Evolutionary conservation across 2,888 invertebrate species (phyloP), one percentile per base, ranked within the genome.

Genomic region (Nymphalis urticae): DNA sequence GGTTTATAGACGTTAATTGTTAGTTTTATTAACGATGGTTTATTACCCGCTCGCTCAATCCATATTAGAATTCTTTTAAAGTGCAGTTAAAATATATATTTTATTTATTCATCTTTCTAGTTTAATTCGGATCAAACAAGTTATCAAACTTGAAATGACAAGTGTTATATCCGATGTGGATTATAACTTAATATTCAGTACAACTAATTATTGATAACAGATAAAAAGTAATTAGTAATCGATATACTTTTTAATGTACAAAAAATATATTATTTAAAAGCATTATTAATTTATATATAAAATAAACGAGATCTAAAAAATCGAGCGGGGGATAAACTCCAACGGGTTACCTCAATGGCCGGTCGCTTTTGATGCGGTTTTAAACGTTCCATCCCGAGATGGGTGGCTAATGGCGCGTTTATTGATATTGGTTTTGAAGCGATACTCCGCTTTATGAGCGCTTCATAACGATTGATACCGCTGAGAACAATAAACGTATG

Each of bases 1-100:
- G 62, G 68, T 90, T 91, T 90, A 91, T 89, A 84, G 89, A 83
- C 82, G 85, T 83, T 90, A 90, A 91, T 91, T 90, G 86, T 88
- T 84, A 85, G 84, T 86, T 87, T 85, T 86, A 86, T 85, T 84
- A 82, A 81, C 79, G 76, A 75, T 72, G 72, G 78, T 69, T 75
- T 81, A 76, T 75, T 78, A 74, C 79, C 51, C 80, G 79, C 75
- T 73, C 75, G 75, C 78, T 42, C 42, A 2, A 13, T 42, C 4
- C 13, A 13, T 42, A 42, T 84, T 82, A 82, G 80, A 5, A 53
- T n/a, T 8, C 1, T 48, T 48, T 61, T 24, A 16, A 17, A 48
- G n/a, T 5, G 6, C 27, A 5, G 27, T 32, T 32, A 32, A 27
- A 32, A 27, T 27, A 5, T 2, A 32, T 32, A 32, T 32, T 0